Conservation (phyloP, 2,113 vertebrate species). For the Heliornis fulica region DNA sequence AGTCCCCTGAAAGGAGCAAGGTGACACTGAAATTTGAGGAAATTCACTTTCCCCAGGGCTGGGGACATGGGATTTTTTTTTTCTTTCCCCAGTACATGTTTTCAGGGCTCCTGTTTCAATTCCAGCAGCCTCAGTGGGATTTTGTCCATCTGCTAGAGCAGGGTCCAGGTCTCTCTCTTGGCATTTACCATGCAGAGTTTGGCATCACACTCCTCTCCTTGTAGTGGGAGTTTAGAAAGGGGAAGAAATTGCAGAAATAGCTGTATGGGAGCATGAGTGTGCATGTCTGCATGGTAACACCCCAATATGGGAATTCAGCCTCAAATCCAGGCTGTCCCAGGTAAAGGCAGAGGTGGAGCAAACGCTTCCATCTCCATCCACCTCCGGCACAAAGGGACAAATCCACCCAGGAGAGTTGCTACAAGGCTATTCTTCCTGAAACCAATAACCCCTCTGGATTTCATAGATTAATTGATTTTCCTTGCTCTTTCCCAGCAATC, state of each 20-base stretch:
- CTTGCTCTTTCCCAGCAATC: not conserved
- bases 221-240: not conserved
- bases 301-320: not conserved
- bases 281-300: not conserved
- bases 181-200: not conserved
- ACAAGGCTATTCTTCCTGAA: not conserved
- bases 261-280: not conserved
- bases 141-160: not conserved
- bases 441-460: not conserved
- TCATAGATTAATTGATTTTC: not conserved
- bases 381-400: not conserved
- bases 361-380: not conserved
- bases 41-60: constrained; percentile 15
- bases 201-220: not conserved
- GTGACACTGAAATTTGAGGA: constrained; percentile 77
- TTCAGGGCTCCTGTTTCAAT: not conserved
- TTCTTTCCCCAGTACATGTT: not conserved
- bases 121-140: not conserved
- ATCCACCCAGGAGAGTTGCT: not conserved
- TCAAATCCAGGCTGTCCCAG: not conserved
- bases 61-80: not conserved
- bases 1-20: constrained; percentile 26
- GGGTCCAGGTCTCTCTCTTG: not conserved
- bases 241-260: not conserved
- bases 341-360: not conserved